These are phyloP conservation scores for Boleophthalmus pectinirostris DNA, from an alignment of 2,113 vertebrate species.

Conservation along the genomic window DNA sequence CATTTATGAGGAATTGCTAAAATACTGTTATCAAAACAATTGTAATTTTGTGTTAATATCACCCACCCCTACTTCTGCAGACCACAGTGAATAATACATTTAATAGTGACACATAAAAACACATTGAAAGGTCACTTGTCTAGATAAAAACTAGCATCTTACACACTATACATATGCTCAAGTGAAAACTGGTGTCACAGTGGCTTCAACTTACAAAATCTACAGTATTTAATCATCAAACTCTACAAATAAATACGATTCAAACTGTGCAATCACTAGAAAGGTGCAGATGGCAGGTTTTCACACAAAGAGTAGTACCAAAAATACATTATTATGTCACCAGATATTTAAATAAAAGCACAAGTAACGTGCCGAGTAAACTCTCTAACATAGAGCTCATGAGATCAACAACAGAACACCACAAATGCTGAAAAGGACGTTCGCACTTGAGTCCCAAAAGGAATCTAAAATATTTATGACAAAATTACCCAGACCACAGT, in stretches of 20 bases:
- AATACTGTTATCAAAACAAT: no score
- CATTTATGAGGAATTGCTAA: no score
- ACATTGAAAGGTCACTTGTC: constrained; percentile 44
- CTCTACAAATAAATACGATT: constrained; percentile 35
- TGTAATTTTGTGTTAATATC: no score
- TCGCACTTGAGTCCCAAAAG: not conserved
- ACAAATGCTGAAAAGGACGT: constrained; percentile 57
- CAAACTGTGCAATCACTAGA: constrained; percentile 24
- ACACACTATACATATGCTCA: constrained; percentile 16
- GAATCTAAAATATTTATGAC: no score
- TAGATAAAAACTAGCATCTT: constrained; percentile 10
- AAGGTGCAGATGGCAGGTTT: constrained; percentile 25
- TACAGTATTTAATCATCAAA: constrained; percentile 21
- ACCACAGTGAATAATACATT: constrained; percentile 22
- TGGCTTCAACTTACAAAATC: constrained; percentile 50
- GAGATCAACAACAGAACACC: constrained; percentile 52
- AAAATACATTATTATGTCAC: constrained; percentile 20
- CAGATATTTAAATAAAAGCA: constrained; percentile 59
- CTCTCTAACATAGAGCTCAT: constrained; percentile 76
- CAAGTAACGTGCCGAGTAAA: constrained; percentile 66
- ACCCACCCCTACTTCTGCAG: not conserved
- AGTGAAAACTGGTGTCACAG: constrained; percentile 60
- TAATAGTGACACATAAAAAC: constrained; percentile 2
- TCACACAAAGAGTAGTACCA: constrained; percentile 8
- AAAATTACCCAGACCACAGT: not conserved